phyloP scores from a whole-genome alignment of 2,888 invertebrate species.

The Plebejus anna region DNA sequence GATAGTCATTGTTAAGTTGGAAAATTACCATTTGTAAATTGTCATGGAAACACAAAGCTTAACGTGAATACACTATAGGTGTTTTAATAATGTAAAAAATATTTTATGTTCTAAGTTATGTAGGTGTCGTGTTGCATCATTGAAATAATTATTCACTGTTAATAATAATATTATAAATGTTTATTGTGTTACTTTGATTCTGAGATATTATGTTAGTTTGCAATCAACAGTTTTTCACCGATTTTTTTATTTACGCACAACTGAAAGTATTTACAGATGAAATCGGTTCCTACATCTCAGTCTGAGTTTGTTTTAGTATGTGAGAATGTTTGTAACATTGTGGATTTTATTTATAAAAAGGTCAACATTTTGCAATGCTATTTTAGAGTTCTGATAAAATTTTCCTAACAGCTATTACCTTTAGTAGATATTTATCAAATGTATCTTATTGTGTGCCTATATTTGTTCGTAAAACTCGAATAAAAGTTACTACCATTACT shows the following conservation, averaged over 20 bases:
- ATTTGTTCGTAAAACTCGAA: background rate
- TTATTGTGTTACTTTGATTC: background rate
- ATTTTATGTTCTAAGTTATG: background rate
- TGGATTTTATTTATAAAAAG: background rate
- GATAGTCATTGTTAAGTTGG: background rate
- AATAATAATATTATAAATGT: background rate
- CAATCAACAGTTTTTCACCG: background rate
- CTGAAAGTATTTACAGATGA: constrained; percentile 2
- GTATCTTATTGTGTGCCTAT: background rate
- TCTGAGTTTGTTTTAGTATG: background rate
- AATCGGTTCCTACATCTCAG: background rate
- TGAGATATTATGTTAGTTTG: constrained; percentile 5
- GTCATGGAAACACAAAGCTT: background rate
- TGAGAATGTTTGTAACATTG: background rate
- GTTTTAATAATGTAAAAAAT: background rate
- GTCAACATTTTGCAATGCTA: background rate
- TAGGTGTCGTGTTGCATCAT: constrained; percentile 1
- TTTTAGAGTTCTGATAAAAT: background rate
- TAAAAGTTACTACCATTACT: background rate
- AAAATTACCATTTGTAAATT: background rate
- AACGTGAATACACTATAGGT: background rate
- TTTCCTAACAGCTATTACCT: background rate
- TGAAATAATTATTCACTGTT: constrained; percentile 4
- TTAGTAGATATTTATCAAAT: background rate
- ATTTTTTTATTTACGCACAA: constrained; percentile 25